A percentile compares a stretch with the other conserved stretches of the same genome.
These are phyloP conservation scores for Gobiocypris rarus DNA, from an alignment of 2,113 vertebrate genomes.

Conservation along the genomic window DNA sequence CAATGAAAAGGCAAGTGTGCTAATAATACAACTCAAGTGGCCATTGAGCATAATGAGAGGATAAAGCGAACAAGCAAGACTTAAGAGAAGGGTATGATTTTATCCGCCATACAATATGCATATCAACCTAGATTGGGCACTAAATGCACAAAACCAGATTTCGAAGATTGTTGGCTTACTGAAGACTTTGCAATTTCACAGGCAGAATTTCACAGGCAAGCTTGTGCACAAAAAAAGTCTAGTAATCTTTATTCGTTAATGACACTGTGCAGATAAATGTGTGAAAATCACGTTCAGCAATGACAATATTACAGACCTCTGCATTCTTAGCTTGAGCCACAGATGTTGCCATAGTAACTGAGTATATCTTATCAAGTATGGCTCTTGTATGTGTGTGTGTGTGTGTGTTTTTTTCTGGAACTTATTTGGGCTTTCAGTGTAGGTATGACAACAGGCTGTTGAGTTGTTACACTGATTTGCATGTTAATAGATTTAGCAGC, in stretches of 20 bases:
- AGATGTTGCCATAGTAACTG: conserved; percentile 84
- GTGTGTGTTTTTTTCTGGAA: conserved; percentile 66
- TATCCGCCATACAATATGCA: conserved; percentile 55
- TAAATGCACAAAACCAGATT: conserved; percentile 5
- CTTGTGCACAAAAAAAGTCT: neutral
- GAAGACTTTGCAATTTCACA: neutral
- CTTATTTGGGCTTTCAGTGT: conserved; percentile 82
- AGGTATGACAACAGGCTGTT: conserved; percentile 81
- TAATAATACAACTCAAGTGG: conserved; percentile 67
- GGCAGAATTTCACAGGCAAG: neutral
- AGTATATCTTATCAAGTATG: conserved; percentile 83
- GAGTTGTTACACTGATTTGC: conserved; percentile 80
- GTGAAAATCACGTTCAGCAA: conserved; percentile 67
- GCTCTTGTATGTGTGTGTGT: conserved; percentile 73
- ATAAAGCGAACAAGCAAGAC: conserved; percentile 62
- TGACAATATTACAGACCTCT: conserved; percentile 78
- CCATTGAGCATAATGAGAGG: conserved; percentile 66
- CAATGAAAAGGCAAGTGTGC: conserved; percentile 62
- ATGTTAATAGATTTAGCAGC: conserved; percentile 76
- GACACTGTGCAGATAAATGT: conserved; percentile 60
- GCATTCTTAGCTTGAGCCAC: conserved; percentile 81
- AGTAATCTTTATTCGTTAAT: conserved; percentile 46
- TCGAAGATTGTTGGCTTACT: neutral
- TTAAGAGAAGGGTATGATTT: conserved; percentile 64
- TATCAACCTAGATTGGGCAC: conserved; percentile 48